Conservation (phyloP, 30 jellyfish, hydroid and myxozoan species). For the Clytia hemisphaerica region DNA sequence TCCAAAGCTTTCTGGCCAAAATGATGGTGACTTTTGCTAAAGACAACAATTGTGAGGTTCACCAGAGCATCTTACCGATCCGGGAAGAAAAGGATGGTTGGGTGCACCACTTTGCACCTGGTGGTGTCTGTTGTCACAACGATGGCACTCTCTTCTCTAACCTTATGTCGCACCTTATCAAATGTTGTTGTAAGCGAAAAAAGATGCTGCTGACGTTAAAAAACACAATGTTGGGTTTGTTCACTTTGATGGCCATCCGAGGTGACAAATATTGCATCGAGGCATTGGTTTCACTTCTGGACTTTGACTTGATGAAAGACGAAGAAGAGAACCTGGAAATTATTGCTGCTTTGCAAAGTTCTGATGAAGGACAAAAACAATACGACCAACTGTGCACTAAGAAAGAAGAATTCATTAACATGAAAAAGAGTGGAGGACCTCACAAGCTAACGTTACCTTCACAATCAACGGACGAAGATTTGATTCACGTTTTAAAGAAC, state of each 20-base stretch:
- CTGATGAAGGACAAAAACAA: conserved; percentile 50
- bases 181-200: conserved; percentile 58
- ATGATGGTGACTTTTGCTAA: conserved; percentile 43
- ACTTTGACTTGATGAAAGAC: conserved; percentile 49
- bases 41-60: conserved; percentile 78
- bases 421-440: conserved; percentile 74
- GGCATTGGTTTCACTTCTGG: conserved; percentile 53
- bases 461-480: conserved; percentile 88
- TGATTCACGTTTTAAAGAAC: conserved; percentile 51
- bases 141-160: conserved; percentile 46
- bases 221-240: conserved; percentile 48
- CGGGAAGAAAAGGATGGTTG: conserved; percentile 81
- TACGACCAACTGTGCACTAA: conserved; percentile 57
- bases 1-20: conserved; percentile 36
- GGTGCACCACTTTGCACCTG: conserved; percentile 74
- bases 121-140: conserved; percentile 67
- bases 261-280: conserved; percentile 63
- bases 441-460: conserved; percentile 61
- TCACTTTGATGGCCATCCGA: conserved; percentile 75
- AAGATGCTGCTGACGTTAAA: conserved; percentile 35
- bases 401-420: conserved; percentile 52
- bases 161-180: conserved; percentile 38
- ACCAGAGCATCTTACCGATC: conserved; percentile 58
- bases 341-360: conserved; percentile 60
- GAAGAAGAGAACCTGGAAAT: conserved; percentile 61